Base-by-base conservation (phyloP, 2,888 invertebrate species). In the Amblyteles armatorius region DNA sequence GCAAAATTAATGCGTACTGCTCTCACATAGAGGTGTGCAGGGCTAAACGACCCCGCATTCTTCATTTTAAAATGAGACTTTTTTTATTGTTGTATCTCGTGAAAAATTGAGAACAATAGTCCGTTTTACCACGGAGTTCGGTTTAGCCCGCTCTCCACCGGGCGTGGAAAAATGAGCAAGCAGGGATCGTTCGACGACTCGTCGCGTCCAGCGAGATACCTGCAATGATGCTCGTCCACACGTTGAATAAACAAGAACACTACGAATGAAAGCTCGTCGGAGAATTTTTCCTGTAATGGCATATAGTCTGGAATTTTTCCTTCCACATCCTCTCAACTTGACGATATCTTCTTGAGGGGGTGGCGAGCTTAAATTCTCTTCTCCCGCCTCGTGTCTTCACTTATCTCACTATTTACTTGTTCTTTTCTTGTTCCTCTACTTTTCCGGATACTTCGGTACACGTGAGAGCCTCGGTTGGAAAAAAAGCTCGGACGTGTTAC, bases 161-260 rank as follows among this genome's bases (percentile, higher is more conserved):
- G 2, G 40, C 40, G 40, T 9, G 48, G 55, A 65, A 11, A 74
- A 76, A 76, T 71, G 71, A 57, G 48, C 13, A 72, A 79, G 71
- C 60, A 40, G 40, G 72, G 72, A 77, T 73, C 52, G 80, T 84
- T 33, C 60, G 65, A 57, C 72, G 68, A 3, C n/a, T 79, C 71
- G 40, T 82, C 29, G 72, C 73, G 72, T 22, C 33, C 33, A 19
- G 60, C 65, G 48, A 16, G 9, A 36, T 29, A 50, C 57, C 11
- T 68, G 22, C 33, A 19, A 19, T 50, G 71, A 55, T 50, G 57
- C 48, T 67, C 9, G 50, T 26, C 48, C 72, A 72, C 52, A 73
- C 63, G 68, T 22, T 36, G 36, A 65, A 74, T 55, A 65, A 78
- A 65, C 40, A 55, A 74, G 50, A 81, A 55, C 71, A 50, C 80